These are phyloP conservation scores for Mizuhopecten yessoensis DNA, from an alignment of 1,140 invertebrate species.

Conservation along the genomic window DNA sequence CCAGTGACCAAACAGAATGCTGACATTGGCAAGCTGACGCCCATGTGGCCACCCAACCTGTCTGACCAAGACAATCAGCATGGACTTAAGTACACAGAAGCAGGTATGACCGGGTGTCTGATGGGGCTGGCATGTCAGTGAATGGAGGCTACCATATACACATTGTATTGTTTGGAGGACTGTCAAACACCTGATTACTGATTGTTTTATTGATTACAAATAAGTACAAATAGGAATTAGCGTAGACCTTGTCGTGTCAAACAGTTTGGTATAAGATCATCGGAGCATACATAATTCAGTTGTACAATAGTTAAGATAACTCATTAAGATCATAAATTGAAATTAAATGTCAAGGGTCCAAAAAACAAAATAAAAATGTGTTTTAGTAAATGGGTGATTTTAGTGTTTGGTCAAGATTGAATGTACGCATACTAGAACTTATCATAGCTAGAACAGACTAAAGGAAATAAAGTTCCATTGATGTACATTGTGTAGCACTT, in stretches of 20 bases:
- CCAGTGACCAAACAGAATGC: conserved; percentile 85
- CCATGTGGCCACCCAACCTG: conserved; percentile 84
- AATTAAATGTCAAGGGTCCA: background rate
- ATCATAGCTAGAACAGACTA: background rate
- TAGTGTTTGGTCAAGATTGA: background rate
- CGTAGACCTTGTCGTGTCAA: background rate
- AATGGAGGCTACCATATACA: background rate
- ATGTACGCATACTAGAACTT: background rate
- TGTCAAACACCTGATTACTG: background rate
- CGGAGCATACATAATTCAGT: background rate
- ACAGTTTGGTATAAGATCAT: background rate
- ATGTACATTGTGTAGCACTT: background rate
- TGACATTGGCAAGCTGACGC: conserved; percentile 88
- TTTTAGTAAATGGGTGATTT: no score
- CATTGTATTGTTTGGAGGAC: background rate
- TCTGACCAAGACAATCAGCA: conserved; percentile 74
- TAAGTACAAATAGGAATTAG: background rate
- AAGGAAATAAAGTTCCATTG: background rate
- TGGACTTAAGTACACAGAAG: conserved; percentile 84
- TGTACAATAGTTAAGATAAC: background rate
- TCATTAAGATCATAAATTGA: background rate
- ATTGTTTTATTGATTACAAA: background rate
- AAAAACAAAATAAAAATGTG: no score
- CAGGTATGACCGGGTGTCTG: conserved; percentile 79
- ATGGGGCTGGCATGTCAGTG: no score